Evolutionary conservation across 2,888 invertebrate species (phyloP), one percentile per base, ranked within the genome.

Genomic region (Temnothorax unifasciatus): DNA sequence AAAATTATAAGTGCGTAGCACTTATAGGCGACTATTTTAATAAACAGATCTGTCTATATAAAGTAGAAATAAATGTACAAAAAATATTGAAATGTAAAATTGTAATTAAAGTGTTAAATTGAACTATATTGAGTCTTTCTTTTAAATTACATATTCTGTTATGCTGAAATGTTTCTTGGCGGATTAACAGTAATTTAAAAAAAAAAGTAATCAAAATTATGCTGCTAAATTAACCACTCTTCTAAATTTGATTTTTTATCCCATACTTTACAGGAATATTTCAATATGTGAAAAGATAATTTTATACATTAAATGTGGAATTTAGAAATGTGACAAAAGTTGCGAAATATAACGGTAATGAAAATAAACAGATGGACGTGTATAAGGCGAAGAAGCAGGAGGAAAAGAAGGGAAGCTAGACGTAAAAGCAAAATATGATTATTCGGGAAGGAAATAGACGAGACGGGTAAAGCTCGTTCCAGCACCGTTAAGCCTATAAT

Each of bases 401-500:
- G 13, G 50, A 15, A n/a, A 52, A n/a, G 11, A 50, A 38, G 18
- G 18, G 6, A 50, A 6, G 8, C 11, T 18, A 52, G 21, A 38
- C 52, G 3, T 50, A 66, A 52, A 50, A 66, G 25, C n/a, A 54
- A 41, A 52, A 77, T 77, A 41, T 54, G 66, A 77, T 75, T 77
- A 77, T 66, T 77, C 41, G 52, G 1, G 9, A 25, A 77, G 38
- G 13, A 8, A 41, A 64, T 64, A 50, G 52, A 76, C 38, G 64
- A 41, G 52, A n/a, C 52, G 25, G n/a, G 13, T 54, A 64, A 77
- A 77, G 41, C 75, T 41, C 52, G 25, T 64, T 66, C 25, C 66
- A 25, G 76, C 54, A 77, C 66, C 66, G 25, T 79, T 68, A 77
- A 66, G 66, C 66, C 66, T 44, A 68, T 68, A 77, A 68, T 21